Evolutionary conservation across 1,140 invertebrate genomes (phyloP).

Genomic region (Lucilia cuprina): DNA sequence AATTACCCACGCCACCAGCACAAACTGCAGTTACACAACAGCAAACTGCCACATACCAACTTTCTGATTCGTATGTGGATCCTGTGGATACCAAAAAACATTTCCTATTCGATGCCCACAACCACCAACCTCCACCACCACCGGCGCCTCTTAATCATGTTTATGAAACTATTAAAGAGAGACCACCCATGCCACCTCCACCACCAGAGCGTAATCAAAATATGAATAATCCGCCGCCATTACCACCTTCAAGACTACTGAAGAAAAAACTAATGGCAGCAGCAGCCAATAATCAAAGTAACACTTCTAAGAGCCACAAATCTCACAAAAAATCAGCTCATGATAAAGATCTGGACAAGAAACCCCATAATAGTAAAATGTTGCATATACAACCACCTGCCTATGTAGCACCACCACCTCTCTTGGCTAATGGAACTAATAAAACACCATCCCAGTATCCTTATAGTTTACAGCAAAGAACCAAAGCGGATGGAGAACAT

Average conservation of each 20-base stretch:
- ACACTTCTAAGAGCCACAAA: background rate
- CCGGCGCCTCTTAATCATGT: constrained; percentile 41
- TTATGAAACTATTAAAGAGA: constrained; percentile 41
- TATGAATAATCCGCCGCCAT: constrained; percentile 27
- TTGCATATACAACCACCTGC: constrained; percentile 38
- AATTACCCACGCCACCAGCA: constrained; percentile 34
- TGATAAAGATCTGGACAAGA: constrained; percentile 19
- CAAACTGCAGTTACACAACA: background rate
- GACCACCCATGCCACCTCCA: constrained; percentile 35
- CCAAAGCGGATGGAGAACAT: constrained; percentile 42
- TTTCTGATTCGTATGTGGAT: constrained; percentile 38
- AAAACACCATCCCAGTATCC: constrained; percentile 31
- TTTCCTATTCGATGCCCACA: constrained; percentile 21
- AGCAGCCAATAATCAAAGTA: constrained; percentile 1
- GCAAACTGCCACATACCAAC: constrained; percentile 22
- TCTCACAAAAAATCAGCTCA: constrained; percentile 10
- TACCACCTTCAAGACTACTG: constrained; percentile 30
- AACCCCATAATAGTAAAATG: constrained; percentile 32
- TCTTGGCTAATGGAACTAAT: background rate
- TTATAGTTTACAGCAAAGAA: constrained; percentile 37
- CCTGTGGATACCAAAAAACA: constrained; percentile 38
- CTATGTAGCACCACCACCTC: constrained; percentile 38
- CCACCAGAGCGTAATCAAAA: background rate
- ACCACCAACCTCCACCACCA: constrained; percentile 25
- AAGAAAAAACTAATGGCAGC: constrained; percentile 22